Conservation (phyloP, 1,140 invertebrate species). For the Drosophila nigrodunni region DNA sequence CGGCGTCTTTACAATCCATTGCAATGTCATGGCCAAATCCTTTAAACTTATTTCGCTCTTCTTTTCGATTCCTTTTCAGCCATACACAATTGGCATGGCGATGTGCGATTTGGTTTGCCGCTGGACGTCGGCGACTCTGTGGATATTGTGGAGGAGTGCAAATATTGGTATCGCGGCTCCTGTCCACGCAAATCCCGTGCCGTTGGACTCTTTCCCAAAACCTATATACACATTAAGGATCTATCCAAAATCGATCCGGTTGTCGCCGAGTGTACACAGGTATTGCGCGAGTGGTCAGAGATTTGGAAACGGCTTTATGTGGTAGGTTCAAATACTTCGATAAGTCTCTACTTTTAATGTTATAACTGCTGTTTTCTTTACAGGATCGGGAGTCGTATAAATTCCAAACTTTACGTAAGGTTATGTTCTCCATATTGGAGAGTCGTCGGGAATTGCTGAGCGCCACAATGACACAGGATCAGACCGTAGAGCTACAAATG, state of each 20-base stretch:
- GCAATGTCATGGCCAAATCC: slow-evolving; percentile 69
- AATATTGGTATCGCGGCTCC: slow-evolving; percentile 94
- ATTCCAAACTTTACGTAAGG: slow-evolving; percentile 92
- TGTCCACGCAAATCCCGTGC: slow-evolving; percentile 90
- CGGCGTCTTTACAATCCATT: slow-evolving; percentile 23
- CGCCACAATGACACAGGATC: slow-evolving; percentile 95
- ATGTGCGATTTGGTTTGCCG: slow-evolving; percentile 91
- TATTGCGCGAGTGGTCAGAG: slow-evolving; percentile 95
- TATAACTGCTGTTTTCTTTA: slow-evolving; percentile 39
- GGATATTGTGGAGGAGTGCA: slow-evolving; percentile 95
- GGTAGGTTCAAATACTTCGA: slow-evolving; percentile 85
- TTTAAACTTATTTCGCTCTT: slow-evolving; percentile 20
- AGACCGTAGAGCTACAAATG: slow-evolving; percentile 92
- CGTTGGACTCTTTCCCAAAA: slow-evolving; percentile 93
- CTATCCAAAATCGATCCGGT: slow-evolving; percentile 94
- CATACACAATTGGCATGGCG: slow-evolving; percentile 95
- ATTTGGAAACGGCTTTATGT: slow-evolving; percentile 96
- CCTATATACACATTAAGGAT: slow-evolving; percentile 89
- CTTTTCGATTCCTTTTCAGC: slow-evolving; percentile 86
- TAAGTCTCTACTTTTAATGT: neutral
- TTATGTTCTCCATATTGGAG: slow-evolving; percentile 95
- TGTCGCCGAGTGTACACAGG: slow-evolving; percentile 95
- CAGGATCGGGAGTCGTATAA: slow-evolving; percentile 93
- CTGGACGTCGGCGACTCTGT: slow-evolving; percentile 96
- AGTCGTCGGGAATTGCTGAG: slow-evolving; percentile 92